These are phyloP conservation scores for Megaceryle torquata DNA, from an alignment of 2,113 vertebrate genomes.

Conservation along the genomic window DNA sequence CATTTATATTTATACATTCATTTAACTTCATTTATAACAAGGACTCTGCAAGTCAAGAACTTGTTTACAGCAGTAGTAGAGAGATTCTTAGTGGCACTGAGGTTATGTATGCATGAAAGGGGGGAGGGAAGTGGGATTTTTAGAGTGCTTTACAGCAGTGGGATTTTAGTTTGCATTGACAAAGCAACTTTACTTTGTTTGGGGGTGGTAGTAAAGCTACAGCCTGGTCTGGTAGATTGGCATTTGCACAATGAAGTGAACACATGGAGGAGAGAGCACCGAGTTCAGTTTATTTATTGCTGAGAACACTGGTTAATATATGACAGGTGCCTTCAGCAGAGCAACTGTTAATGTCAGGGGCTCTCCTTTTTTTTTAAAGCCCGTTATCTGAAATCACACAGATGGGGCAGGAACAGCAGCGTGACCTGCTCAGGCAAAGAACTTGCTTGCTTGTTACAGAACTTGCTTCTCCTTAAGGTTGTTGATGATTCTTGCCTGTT, in stretches of 20 bases:
- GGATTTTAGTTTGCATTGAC: neutral
- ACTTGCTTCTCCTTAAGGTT: neutral
- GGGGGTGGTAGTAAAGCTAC: neutral
- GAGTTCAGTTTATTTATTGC: neutral
- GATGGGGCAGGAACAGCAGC: neutral
- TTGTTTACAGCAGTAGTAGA: neutral
- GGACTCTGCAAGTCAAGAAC: no score
- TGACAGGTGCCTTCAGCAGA: neutral
- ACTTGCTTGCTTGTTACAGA: neutral
- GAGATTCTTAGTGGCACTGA: neutral
- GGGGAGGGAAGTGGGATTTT: rapidly evolving
- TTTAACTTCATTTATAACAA: neutral
- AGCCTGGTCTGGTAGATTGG: neutral
- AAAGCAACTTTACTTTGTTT: neutral
- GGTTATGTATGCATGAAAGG: neutral
- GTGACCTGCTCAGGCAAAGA: neutral
- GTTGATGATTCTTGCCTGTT: neutral
- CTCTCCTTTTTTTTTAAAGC: neutral
- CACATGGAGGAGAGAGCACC: neutral
- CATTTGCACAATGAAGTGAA: neutral
- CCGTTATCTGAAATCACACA: neutral
- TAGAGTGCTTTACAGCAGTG: no score
- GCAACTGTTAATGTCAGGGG: no score
- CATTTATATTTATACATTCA: neutral
- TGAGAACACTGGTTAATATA: neutral